Evolutionary conservation across 2,113 vertebrate species (phyloP), one percentile per base, ranked within the genome.

Genomic region (Cephalopterus ornatus): DNA sequence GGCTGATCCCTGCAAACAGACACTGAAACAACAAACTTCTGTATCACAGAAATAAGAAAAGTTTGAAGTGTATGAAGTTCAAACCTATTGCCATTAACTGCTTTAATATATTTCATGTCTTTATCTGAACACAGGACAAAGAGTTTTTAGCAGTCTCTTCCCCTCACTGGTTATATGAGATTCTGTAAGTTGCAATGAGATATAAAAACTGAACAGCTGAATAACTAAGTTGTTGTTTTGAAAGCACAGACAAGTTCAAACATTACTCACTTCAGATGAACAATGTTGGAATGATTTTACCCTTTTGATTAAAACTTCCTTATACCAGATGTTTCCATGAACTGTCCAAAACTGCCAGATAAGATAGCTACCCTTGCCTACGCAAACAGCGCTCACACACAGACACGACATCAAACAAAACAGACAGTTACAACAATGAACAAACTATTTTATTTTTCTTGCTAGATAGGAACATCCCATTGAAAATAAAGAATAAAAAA

Each of bases 391-490:
- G 1, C 56, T 88, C 28, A 56, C 71, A 44, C 24, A 53, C 12
- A 52, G 2, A 46, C 19, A 66, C 3, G 2, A 35, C 0, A 0
- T 72, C 80, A 91, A 89, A 80, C 66, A 91, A 35, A 85, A 82
- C 0, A 0, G 30, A 80, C 63, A 85, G 72, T 47, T 76, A 82
- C n/a, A 94, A 89, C 77, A 58, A 71, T 9, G 83, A 95, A 89
- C 73, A 95, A 94, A 79, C 84, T 93, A 76, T 89, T 97, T 96
- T 97, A 97, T 97, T 97, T 93, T 85, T 84, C 52, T 67, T 63
- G 53, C 72, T 86, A 96, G 92, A 80, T 89, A 90, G 95, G 49
- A 89, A 89, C 85, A 93, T 71, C 85, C 91, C 85, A 84, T 41
- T 68, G 85, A 92, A 97, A 97, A 94, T 78, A 90, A 93, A 70